Percentiles rank a stretch among this genome's conserved stretches.
Conservation (phyloP, 2,113 vertebrate species). For the Drymodes brunneopygia region DNA sequence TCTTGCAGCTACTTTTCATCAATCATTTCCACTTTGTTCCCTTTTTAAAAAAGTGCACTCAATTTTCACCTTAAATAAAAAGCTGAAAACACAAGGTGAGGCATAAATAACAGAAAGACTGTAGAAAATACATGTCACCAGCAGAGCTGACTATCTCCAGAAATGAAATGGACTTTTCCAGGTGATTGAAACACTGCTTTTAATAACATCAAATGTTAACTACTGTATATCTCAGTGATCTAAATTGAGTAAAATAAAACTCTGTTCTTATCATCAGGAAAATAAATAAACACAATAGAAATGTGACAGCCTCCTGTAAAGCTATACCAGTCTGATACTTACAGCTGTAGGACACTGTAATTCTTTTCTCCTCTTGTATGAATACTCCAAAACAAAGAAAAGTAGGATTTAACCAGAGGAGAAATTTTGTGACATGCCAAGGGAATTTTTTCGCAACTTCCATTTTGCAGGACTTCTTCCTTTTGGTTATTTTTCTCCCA, state of each 20-base stretch:
- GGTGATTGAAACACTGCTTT: neutral
- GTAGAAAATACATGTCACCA: neutral
- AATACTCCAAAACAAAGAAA: neutral
- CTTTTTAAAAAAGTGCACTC: conserved; percentile 17
- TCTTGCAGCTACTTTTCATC: conserved; percentile 31
- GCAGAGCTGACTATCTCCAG: neutral
- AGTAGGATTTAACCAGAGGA: neutral
- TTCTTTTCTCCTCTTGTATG: neutral
- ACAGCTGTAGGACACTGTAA: neutral
- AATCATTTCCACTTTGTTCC: conserved; percentile 41
- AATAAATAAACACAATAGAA: conserved; percentile 1
- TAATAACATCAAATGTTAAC: neutral
- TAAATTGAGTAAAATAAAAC: neutral
- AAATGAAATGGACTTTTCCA: neutral
- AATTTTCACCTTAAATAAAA: conserved; percentile 46
- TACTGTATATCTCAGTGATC: neutral
- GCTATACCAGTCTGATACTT: neutral
- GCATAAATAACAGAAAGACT: neutral
- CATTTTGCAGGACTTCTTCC: neutral
- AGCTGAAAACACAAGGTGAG: neutral
- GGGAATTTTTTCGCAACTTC: neutral
- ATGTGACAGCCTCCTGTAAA: neutral
- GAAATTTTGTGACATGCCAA: neutral
- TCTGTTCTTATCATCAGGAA: neutral
- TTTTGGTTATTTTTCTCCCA: neutral